Conservation (phyloP, 2,113 vertebrate genomes). For the Odocoileus hemionus region DNA sequence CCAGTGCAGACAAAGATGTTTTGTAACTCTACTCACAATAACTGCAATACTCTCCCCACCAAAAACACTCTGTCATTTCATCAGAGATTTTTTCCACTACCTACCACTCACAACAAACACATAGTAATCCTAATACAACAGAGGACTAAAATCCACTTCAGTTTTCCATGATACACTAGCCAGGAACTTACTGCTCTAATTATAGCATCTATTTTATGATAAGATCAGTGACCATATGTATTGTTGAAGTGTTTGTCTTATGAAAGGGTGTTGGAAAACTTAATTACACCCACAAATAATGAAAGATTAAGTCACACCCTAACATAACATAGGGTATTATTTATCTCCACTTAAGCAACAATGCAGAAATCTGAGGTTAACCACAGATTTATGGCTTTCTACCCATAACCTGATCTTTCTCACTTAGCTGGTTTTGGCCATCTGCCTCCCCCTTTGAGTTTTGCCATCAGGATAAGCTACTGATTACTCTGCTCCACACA, state of each 20-base stretch:
- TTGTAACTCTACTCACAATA: not conserved
- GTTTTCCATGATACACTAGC: constrained; percentile 55
- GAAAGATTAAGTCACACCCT: constrained; percentile 52
- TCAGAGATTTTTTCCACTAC: not conserved
- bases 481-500: not conserved
- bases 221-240: constrained; percentile 43
- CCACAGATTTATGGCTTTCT: constrained; percentile 23
- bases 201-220: constrained; percentile 41
- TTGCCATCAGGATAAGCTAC: not conserved
- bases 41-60: not conserved
- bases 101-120: not conserved
- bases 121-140: not conserved
- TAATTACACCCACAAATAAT: constrained; percentile 55
- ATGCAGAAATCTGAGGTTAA: constrained; percentile 23
- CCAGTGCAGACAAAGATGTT: not conserved
- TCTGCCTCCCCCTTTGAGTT: not conserved
- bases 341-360: constrained; percentile 21
- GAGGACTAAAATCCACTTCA: not conserved
- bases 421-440: constrained; percentile 20
- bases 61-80: not conserved
- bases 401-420: constrained; percentile 41
- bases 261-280: constrained; percentile 41
- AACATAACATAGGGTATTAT: not conserved
- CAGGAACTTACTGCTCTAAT: constrained; percentile 45
- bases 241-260: constrained; percentile 40